A percentile compares a stretch with the other conserved stretches of the same genome.
Evolutionary conservation across 2,113 vertebrate species (phyloP).

Genomic region (Sinocyclocheilus anophthalmus): DNA sequence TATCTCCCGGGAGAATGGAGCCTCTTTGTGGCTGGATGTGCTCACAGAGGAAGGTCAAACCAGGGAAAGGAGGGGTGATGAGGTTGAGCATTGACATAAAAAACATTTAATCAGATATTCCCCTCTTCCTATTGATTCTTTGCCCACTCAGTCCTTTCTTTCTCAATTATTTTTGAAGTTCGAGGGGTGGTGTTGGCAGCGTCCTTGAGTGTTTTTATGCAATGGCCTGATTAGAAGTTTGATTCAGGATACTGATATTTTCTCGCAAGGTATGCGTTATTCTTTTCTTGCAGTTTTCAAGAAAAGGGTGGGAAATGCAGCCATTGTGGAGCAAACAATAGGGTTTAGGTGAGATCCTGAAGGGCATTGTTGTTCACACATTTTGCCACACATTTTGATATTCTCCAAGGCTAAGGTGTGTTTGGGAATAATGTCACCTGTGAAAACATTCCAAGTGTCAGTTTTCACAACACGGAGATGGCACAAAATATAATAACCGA

Average conservation of each 20-base stretch:
- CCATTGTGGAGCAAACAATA: slow-evolving; percentile 63
- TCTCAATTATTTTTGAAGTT: neutral
- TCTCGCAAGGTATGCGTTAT: neutral
- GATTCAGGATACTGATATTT: slow-evolving; percentile 30
- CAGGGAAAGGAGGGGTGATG: slow-evolving; percentile 33
- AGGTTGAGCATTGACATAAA: slow-evolving; percentile 68
- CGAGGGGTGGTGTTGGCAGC: slow-evolving; percentile 1
- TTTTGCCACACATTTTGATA: slow-evolving; percentile 44
- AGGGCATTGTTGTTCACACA: slow-evolving; percentile 52
- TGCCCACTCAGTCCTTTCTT: neutral
- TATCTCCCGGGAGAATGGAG: slow-evolving; percentile 74
- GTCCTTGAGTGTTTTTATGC: neutral
- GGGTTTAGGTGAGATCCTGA: slow-evolving; percentile 62
- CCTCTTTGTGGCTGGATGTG: slow-evolving; percentile 79
- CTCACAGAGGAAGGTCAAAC: slow-evolving; percentile 72
- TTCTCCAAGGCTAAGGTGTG: slow-evolving; percentile 50
- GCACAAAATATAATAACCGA: neutral
- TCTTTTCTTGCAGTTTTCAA: slow-evolving; percentile 62
- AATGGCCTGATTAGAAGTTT: slow-evolving; percentile 17
- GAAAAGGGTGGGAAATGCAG: slow-evolving; percentile 63
- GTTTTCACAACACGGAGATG: slow-evolving; percentile 30
- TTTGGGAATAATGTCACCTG: slow-evolving; percentile 39
- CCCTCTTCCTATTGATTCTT: slow-evolving; percentile 28
- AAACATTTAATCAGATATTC: slow-evolving; percentile 55
- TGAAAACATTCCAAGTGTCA: neutral